Conservation (phyloP, 1,140 invertebrate species). For the Parasteatoda tepidariorum region DNA sequence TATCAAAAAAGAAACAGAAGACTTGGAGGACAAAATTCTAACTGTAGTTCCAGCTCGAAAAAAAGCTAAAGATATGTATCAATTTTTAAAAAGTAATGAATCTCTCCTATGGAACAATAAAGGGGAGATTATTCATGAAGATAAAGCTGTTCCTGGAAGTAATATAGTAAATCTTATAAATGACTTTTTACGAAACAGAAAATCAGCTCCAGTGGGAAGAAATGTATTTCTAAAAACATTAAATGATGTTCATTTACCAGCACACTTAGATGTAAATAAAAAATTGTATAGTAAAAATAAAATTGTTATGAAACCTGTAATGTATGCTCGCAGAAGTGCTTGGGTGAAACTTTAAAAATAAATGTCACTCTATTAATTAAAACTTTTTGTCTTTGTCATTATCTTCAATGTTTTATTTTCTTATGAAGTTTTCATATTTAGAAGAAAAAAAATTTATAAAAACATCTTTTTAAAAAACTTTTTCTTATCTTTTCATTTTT, state of each 20-base stretch:
- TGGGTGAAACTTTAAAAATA: neutral
- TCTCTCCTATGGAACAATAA: neutral
- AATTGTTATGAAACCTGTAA: neutral
- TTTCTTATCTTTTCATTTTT: no score
- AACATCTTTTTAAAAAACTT: no score
- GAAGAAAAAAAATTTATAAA: no score
- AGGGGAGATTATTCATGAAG: neutral
- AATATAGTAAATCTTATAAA: neutral
- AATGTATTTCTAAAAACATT: neutral
- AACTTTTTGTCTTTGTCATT: no score
- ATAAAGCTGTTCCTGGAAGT: neutral
- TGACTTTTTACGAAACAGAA: neutral
- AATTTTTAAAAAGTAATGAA: neutral
- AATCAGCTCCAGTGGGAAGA: neutral
- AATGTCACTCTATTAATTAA: no score
- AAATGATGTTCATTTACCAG: neutral
- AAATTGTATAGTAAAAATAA: neutral
- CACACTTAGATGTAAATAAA: neutral
- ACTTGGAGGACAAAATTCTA: neutral
- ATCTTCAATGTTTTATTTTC: no score
- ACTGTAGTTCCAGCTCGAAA: neutral
- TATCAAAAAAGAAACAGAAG: neutral
- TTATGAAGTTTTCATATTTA: no score
- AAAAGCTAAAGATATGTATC: neutral
- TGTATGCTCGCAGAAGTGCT: neutral